These are phyloP conservation scores for Eretmochelys imbricata DNA, from an alignment of 2,113 vertebrate species.

Conservation along the genomic window DNA sequence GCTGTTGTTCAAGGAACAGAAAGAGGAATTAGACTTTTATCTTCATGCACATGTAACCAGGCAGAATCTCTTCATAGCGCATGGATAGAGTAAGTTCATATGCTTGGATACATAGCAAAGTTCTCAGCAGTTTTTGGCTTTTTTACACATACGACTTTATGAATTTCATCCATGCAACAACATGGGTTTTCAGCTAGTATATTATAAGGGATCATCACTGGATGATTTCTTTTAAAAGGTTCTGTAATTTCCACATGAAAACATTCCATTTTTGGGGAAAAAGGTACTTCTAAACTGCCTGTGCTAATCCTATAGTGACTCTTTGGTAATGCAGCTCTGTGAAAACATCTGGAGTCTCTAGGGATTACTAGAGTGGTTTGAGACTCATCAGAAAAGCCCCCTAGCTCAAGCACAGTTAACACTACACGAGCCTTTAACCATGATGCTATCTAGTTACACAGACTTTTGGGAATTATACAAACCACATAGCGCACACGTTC, in stretches of 20 bases:
- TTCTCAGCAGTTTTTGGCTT: neutral
- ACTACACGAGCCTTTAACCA: neutral
- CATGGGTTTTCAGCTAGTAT: neutral
- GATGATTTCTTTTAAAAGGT: neutral
- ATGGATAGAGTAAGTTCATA: neutral
- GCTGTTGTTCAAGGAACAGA: neutral
- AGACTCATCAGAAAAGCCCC: neutral
- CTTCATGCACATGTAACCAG: neutral
- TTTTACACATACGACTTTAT: neutral
- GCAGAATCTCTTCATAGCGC: neutral
- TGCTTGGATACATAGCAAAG: neutral
- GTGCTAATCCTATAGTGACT: neutral
- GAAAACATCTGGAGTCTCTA: neutral
- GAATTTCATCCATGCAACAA: neutral
- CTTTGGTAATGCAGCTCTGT: constrained; percentile 4
- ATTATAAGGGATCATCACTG: neutral
- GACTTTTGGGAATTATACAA: neutral
- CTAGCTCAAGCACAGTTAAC: neutral
- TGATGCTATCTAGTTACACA: neutral
- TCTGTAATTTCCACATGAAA: neutral
- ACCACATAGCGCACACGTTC: neutral
- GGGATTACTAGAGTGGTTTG: constrained; percentile 12
- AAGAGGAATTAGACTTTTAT: neutral
- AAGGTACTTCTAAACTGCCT: neutral
- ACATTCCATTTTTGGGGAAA: neutral